Evolutionary conservation across 1,140 invertebrate genomes (phyloP).

Genomic region (Eriosoma lanigerum): DNA sequence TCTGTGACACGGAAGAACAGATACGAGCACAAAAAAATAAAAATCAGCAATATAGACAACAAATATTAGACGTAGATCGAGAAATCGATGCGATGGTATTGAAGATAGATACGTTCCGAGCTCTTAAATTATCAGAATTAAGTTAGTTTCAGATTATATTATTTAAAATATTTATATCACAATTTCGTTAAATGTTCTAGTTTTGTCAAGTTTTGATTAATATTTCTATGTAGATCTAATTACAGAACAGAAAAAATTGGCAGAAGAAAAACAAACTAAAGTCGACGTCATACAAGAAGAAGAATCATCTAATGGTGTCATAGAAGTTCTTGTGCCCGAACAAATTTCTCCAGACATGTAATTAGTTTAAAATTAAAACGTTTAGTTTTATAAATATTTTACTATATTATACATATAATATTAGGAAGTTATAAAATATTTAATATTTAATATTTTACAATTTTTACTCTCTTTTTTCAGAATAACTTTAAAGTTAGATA

Average conservation of each 20-base stretch:
- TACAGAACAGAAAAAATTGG: constrained; percentile 29
- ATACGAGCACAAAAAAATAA: constrained; percentile 75
- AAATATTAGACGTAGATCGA: constrained; percentile 58
- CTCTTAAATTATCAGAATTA: constrained; percentile 15
- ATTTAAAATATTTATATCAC: not conserved
- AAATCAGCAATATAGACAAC: constrained; percentile 77
- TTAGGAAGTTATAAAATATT: too few relatives aligned
- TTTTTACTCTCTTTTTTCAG: not conserved
- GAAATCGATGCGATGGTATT: constrained; percentile 49
- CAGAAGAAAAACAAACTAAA: constrained; percentile 40
- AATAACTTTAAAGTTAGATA: too few relatives aligned
- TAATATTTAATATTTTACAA: too few relatives aligned
- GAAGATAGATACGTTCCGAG: constrained; percentile 34
- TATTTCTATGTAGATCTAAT: constrained; percentile 8
- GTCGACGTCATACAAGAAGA: constrained; percentile 38
- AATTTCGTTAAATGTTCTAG: not conserved
- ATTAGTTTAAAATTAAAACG: too few relatives aligned
- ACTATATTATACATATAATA: too few relatives aligned
- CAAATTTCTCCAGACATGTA: constrained; percentile 38
- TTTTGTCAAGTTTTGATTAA: not conserved
- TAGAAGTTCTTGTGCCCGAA: constrained; percentile 16
- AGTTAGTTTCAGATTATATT: constrained; percentile 11
- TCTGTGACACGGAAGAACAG: constrained; percentile 75
- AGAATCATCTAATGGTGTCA: constrained; percentile 15
- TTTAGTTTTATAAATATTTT: too few relatives aligned